Percentiles rank a stretch among this genome's conserved stretches.
These are phyloP conservation scores for Emydura subglobosa DNA, from an alignment of 2,113 vertebrate species.

Conservation along the genomic window DNA sequence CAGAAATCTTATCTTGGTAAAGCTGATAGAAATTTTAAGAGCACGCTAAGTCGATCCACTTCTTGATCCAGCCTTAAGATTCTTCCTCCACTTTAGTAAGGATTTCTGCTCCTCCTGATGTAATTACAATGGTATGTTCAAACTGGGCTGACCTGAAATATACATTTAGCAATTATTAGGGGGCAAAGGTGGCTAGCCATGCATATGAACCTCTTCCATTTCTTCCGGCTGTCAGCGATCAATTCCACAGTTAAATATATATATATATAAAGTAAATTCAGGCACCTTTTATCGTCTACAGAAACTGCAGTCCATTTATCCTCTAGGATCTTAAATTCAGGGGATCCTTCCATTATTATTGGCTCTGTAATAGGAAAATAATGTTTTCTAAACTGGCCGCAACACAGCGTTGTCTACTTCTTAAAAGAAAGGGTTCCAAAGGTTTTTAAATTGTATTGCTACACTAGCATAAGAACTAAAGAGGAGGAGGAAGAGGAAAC, in stretches of 20 bases:
- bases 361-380: slow-evolving; percentile 86
- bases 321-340: slow-evolving; percentile 88
- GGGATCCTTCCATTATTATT: slow-evolving; percentile 92
- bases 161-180: slow-evolving; percentile 70
- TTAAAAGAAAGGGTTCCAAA: neutral
- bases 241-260: neutral
- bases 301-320: slow-evolving; percentile 95
- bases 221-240: neutral
- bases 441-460: slow-evolving; percentile 34
- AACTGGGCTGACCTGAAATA: slow-evolving; percentile 91
- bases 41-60: neutral
- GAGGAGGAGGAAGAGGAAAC: slow-evolving; percentile 61
- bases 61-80: slow-evolving; percentile 50
- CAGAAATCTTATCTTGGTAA: neutral
- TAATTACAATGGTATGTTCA: slow-evolving; percentile 93
- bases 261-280: neutral
- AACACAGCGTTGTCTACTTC: slow-evolving; percentile 45
- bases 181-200: neutral
- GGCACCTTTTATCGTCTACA: slow-evolving; percentile 90
- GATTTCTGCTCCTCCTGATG: slow-evolving; percentile 88
- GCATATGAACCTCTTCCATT: neutral
- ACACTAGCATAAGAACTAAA: slow-evolving; percentile 44
- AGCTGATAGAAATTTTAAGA: neutral
- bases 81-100: slow-evolving; percentile 89
- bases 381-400: slow-evolving; percentile 52